phyloP scores from a whole-genome alignment of 2,888 invertebrate species.

The Heteropelma amictum region DNA sequence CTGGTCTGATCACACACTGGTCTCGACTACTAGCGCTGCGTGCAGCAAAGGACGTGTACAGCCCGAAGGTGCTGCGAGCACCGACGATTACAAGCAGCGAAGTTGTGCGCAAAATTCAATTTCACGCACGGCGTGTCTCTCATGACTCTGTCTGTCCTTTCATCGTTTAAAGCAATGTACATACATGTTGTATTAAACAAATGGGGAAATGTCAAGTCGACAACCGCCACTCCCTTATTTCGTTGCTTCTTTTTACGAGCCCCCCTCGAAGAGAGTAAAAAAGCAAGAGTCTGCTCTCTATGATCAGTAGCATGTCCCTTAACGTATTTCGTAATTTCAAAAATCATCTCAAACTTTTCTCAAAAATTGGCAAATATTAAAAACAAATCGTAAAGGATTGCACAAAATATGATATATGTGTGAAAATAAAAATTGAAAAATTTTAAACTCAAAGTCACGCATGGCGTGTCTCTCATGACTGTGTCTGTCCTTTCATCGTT shows the following conservation, averaged over 20 bases:
- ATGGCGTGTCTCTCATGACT: conserved; percentile 61
- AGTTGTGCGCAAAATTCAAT: conserved; percentile 66
- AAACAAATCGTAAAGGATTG: no score
- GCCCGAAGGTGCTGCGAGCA: background rate
- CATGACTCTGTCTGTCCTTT: conserved; percentile 59
- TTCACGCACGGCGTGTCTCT: conserved; percentile 65
- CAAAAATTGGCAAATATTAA: no score
- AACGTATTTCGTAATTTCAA: no score
- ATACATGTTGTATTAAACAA: background rate
- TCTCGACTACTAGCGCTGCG: conserved; percentile 7
- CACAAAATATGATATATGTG: no score
- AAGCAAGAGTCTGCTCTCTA: no score
- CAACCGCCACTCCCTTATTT: no score
- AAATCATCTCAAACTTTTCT: no score
- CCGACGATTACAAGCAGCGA: background rate
- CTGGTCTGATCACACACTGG: conserved; percentile 8
- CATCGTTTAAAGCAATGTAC: conserved; percentile 41
- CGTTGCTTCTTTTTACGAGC: no score
- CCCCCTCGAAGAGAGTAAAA: no score
- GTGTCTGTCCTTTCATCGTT: conserved; percentile 48
- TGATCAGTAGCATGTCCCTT: no score
- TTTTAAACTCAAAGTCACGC: conserved; percentile 69
- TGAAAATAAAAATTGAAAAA: conserved; percentile 1
- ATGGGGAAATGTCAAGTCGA: background rate
- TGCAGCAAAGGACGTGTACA: background rate